Evolutionary conservation across 2,113 vertebrate genomes (phyloP).

Genomic region (Syrmaticus mikado): DNA sequence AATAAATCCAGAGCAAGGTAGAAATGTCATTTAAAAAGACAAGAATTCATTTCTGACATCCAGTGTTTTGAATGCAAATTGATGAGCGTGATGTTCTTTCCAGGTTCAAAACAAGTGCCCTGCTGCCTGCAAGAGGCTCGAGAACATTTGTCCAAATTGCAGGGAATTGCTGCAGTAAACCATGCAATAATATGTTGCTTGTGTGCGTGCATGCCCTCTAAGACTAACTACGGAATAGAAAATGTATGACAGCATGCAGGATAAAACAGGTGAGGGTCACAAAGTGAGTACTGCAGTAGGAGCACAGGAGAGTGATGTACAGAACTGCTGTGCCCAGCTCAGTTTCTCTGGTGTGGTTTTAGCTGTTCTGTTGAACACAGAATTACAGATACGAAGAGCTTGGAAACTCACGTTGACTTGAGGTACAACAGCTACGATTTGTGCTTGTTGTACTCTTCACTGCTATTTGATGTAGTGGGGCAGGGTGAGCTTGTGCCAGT

Average conservation of each 20-base stretch:
- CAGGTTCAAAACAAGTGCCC: not conserved
- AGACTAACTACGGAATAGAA: not conserved
- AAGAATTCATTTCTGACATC: not conserved
- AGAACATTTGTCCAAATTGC: not conserved
- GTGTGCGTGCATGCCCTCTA: not conserved
- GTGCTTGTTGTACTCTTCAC: not conserved
- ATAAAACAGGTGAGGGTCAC: not conserved
- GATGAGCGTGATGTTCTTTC: not conserved
- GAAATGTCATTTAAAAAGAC: not conserved
- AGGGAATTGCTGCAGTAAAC: not conserved
- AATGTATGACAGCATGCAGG: not conserved
- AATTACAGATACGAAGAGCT: not conserved
- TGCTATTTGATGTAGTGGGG: not conserved
- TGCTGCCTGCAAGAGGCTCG: not conserved
- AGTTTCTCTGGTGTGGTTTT: fast-evolving
- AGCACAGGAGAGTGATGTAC: fast-evolving
- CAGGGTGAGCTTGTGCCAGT: not conserved
- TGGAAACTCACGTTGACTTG: not conserved
- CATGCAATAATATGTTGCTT: not conserved
- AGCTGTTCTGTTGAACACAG: not conserved
- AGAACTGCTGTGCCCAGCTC: not conserved
- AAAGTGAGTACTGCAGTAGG: not conserved
- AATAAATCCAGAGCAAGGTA: not conserved
- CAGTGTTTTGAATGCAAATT: not conserved
- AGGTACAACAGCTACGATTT: not conserved